Conservation (phyloP, 1,140 invertebrate species). For the Brachionus manjavacas region DNA sequence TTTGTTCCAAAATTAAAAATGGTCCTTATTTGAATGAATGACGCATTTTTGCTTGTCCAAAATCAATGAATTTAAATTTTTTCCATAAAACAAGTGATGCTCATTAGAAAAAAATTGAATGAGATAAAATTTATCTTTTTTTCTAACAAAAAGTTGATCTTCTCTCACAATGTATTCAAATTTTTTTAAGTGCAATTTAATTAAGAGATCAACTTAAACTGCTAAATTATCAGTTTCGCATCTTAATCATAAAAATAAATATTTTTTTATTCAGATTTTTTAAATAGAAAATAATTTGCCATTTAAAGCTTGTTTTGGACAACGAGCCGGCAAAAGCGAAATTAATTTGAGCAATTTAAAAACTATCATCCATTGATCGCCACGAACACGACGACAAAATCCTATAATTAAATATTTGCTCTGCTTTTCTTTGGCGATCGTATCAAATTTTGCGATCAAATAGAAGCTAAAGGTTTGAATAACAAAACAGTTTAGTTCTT, state of each 20-base stretch:
- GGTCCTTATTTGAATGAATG: not conserved
- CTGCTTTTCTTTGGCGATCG: not conserved
- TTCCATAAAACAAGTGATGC: not conserved
- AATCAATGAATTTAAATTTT: not conserved
- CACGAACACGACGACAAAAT: constrained; percentile 17
- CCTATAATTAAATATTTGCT: constrained; percentile 34
- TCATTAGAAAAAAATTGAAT: not conserved
- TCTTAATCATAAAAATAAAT: constrained; percentile 13
- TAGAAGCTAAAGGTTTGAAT: not conserved
- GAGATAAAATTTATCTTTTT: not conserved
- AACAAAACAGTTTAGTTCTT: not conserved
- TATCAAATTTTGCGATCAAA: not conserved
- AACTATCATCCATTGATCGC: not conserved
- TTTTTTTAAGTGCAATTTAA: not conserved
- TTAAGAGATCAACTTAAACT: constrained; percentile 17
- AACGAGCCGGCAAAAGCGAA: not conserved
- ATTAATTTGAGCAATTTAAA: not conserved
- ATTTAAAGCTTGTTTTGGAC: not conserved
- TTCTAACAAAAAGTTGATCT: not conserved
- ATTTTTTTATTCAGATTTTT: constrained; percentile 27
- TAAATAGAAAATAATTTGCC: not conserved
- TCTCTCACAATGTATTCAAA: not conserved
- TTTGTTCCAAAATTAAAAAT: not conserved
- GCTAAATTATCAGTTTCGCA: constrained; percentile 16
- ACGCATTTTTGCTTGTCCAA: not conserved